phyloP scores from a whole-genome alignment of 2,888 invertebrate genomes.

The Entomobrya proxima region DNA sequence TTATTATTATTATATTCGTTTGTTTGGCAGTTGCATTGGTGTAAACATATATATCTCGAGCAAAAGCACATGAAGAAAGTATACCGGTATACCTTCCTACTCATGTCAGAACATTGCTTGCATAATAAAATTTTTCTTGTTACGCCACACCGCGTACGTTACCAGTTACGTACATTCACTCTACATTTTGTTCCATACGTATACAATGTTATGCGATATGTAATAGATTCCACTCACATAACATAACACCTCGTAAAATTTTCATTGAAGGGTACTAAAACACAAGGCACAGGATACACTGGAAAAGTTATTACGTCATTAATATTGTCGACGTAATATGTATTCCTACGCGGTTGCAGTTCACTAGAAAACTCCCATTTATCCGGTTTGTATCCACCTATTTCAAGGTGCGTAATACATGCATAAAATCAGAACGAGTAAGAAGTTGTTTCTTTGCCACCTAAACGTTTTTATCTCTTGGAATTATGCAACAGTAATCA shows the following conservation, averaged over 20 bases:
- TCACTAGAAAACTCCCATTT: conserved; percentile 18
- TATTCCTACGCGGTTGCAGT: conserved; percentile 51
- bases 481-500: not conserved
- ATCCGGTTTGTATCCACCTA: conserved; percentile 25
- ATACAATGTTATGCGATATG: not conserved
- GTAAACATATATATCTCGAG: conserved; percentile 17
- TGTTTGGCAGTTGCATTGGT: conserved; percentile 33
- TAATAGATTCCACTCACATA: conserved; percentile 40
- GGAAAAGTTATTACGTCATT: conserved; percentile 58
- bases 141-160: not conserved
- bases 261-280: conserved; percentile 55
- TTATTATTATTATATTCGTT: conserved; percentile 31
- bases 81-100: conserved; percentile 36
- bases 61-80: conserved; percentile 23
- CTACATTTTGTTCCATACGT: not conserved
- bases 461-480: not conserved
- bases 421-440: not conserved
- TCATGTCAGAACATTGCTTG: conserved; percentile 21
- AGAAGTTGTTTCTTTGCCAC: not conserved
- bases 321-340: conserved; percentile 53
- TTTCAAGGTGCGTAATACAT: conserved; percentile 36
- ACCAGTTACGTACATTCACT: not conserved
- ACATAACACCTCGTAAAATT: conserved; percentile 62
- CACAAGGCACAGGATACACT: conserved; percentile 29
- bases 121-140: conserved; percentile 5